phyloP scores from a whole-genome alignment of 2,113 vertebrate species.

The Choloepus hoffmanni region DNA sequence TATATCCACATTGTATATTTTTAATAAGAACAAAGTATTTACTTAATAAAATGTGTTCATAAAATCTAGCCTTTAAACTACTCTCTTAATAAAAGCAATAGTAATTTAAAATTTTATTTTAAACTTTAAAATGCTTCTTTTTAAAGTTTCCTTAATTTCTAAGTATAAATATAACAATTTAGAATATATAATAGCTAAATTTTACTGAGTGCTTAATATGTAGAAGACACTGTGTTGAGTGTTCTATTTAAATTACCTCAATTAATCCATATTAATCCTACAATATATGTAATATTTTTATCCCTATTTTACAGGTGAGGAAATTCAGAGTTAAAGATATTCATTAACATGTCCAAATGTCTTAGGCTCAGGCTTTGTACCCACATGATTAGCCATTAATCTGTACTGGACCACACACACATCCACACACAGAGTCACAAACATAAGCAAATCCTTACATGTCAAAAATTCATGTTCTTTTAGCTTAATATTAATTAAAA shows the following conservation, averaged over 20 bases:
- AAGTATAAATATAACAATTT: slow-evolving; percentile 20
- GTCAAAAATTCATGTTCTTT: not conserved
- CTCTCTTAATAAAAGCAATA: not conserved
- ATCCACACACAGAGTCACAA: not conserved
- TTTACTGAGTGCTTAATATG: not conserved
- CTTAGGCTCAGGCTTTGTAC: not conserved
- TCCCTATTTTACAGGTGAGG: not conserved
- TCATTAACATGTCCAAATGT: not conserved
- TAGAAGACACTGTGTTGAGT: not conserved
- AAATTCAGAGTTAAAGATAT: not conserved
- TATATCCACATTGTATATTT: not conserved
- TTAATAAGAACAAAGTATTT: not conserved
- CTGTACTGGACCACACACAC: not conserved
- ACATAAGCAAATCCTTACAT: not conserved
- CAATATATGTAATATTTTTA: not conserved
- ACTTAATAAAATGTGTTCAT: not conserved
- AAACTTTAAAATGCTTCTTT: not conserved
- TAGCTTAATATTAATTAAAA: slow-evolving; percentile 3
- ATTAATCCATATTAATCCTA: not conserved
- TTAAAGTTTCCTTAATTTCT: not conserved
- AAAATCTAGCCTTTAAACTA: not conserved
- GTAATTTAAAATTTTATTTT: not conserved
- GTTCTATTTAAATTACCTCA: not conserved
- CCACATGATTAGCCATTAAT: not conserved
- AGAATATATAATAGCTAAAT: not conserved